These are phyloP conservation scores for Cheumatopsyche charites DNA, from an alignment of 1,140 invertebrate genomes.

Conservation along the genomic window DNA sequence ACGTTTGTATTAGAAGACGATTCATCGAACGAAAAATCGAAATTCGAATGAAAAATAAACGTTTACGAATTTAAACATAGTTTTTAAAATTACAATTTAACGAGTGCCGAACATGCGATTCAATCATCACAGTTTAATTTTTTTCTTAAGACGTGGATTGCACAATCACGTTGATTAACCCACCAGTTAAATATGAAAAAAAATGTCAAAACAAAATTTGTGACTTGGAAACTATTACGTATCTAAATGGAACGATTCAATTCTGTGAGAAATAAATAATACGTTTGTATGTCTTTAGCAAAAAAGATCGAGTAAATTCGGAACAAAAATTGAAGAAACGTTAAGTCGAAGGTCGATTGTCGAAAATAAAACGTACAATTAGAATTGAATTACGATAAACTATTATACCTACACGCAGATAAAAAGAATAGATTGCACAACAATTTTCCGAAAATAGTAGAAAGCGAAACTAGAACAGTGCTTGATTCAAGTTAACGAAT, in stretches of 20 bases:
- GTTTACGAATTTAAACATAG: too few species aligned
- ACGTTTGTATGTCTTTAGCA: background rate
- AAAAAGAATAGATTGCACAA: too few species aligned
- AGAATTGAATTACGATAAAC: too few species aligned
- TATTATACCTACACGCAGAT: too few species aligned
- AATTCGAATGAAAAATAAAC: background rate
- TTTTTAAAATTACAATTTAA: slow-evolving; percentile 1
- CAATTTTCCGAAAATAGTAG: too few species aligned
- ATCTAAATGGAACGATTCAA: slow-evolving; percentile 5
- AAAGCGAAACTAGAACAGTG: too few species aligned
- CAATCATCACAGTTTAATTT: slow-evolving; percentile 1
- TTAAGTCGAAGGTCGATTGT: too few species aligned
- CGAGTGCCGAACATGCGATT: slow-evolving; percentile 19
- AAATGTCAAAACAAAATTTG: background rate
- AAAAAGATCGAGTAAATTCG: background rate
- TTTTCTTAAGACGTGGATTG: background rate
- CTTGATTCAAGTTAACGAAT: too few species aligned
- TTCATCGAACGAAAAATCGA: background rate
- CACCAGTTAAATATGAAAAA: background rate
- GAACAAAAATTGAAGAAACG: too few species aligned
- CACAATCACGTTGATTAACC: slow-evolving; percentile 5
- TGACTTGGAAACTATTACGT: too few species aligned
- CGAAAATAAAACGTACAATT: too few species aligned
- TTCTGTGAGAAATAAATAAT: slow-evolving; percentile 3
- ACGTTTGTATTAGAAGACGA: background rate